These are phyloP conservation scores for Caerostris darwini DNA, from an alignment of 1,140 invertebrate species.

Conservation along the genomic window DNA sequence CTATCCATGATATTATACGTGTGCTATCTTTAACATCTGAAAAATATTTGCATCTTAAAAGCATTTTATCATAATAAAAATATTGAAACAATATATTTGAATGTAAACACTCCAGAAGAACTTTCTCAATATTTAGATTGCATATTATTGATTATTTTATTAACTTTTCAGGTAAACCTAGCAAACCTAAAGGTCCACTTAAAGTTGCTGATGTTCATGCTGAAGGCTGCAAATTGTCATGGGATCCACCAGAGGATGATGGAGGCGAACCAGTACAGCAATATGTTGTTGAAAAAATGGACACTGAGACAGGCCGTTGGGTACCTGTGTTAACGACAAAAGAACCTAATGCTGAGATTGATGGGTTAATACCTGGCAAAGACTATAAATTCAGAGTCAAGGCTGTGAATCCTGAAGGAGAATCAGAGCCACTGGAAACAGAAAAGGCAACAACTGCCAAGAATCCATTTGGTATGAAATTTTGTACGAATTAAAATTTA, in stretches of 20 bases:
- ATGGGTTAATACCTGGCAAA: conserved; percentile 95
- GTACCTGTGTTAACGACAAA: conserved; percentile 94
- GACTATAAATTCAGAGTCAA: conserved; percentile 98
- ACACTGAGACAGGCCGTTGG: conserved; percentile 95
- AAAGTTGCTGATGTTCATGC: conserved; percentile 94
- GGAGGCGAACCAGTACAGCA: conserved; percentile 96
- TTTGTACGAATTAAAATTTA: not conserved
- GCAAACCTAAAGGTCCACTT: conserved; percentile 88
- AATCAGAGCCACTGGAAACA: conserved; percentile 94
- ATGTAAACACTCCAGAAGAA: too few relatives aligned
- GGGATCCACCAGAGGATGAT: conserved; percentile 96
- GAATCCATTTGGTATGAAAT: conserved; percentile 88
- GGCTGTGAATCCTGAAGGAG: conserved; percentile 96
- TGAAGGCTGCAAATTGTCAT: conserved; percentile 95
- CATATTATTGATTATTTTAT: conserved; percentile 80
- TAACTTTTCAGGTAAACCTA: conserved; percentile 90
- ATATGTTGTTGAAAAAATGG: conserved; percentile 97
- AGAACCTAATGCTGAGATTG: conserved; percentile 84
- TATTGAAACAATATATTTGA: too few relatives aligned
- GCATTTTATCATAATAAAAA: too few relatives aligned
- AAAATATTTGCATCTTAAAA: too few relatives aligned
- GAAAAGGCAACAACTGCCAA: conserved; percentile 92
- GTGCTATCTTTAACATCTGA: too few relatives aligned
- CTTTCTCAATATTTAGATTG: too few relatives aligned
- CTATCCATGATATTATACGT: too few relatives aligned